Conservation (phyloP, 2,797 vertebrate species). For the Zenarchopterus dispar region DNA sequence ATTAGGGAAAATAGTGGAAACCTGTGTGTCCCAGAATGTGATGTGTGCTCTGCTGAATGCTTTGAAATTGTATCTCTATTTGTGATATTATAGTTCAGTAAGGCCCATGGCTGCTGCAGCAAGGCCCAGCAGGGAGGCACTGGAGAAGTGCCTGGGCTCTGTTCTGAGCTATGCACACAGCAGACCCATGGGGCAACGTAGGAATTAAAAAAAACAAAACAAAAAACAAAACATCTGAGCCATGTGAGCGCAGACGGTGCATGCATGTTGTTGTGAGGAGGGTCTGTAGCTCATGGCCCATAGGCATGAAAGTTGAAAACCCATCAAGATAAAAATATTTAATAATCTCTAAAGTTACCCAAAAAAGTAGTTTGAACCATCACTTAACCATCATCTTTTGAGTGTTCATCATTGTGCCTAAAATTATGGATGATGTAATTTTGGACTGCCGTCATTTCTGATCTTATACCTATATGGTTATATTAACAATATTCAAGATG, state of each 20-base stretch:
- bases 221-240: conserved; percentile 50
- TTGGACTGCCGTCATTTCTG: conserved; percentile 38
- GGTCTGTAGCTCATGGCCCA: conserved; percentile 9
- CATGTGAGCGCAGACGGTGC: conserved; percentile 13
- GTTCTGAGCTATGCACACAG: conserved; percentile 38
- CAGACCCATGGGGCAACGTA: conserved; percentile 43
- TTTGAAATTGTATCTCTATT: conserved; percentile 64
- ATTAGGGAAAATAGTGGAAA: conserved; percentile 13
- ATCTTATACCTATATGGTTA: conserved; percentile 30
- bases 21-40: conserved; percentile 20
- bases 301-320: conserved; percentile 50
- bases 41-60: conserved; percentile 34
- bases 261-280: background rate
- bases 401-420: conserved; percentile 47
- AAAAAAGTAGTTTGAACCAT: conserved; percentile 46
- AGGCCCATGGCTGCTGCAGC: conserved; percentile 27
- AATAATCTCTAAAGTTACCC: conserved; percentile 64
- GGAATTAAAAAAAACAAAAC: conserved; percentile 39
- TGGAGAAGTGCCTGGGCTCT: conserved; percentile 35
- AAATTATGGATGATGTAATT: conserved; percentile 36
- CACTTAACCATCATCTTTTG: conserved; percentile 18
- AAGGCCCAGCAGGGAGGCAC: conserved; percentile 16
- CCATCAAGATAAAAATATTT: conserved; percentile 70
- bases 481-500: conserved; percentile 31
- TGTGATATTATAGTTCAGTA: conserved; percentile 49